phyloP scores from a whole-genome alignment of 2,797 vertebrate genomes.

The Ateles fusciceps region DNA sequence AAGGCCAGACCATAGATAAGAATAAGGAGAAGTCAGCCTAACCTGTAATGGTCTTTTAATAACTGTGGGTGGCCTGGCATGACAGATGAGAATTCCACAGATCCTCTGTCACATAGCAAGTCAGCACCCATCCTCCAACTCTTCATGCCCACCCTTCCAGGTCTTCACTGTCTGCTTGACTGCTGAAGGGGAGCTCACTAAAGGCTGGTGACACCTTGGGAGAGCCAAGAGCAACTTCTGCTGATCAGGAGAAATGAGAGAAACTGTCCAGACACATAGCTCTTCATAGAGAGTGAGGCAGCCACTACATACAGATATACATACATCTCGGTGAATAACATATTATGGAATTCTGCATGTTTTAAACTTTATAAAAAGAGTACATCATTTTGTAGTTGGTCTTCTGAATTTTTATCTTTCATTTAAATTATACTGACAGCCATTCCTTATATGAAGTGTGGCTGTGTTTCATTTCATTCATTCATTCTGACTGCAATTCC shows the following conservation, averaged over 20 bases:
- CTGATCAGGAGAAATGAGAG: background rate
- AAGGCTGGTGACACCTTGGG: background rate
- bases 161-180: background rate
- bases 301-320: accelerated
- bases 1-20: background rate
- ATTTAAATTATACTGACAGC: background rate
- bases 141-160: background rate
- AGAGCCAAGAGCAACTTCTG: background rate
- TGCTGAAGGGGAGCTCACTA: accelerated
- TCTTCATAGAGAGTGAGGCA: background rate
- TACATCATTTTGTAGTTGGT: background rate
- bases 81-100: background rate
- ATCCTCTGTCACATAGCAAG: background rate
- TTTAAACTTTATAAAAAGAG: background rate
- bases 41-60: background rate
- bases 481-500: background rate
- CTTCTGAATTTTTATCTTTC: background rate
- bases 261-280: accelerated
- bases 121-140: accelerated
- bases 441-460: background rate
- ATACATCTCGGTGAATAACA: background rate
- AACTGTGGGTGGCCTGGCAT: background rate
- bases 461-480: background rate
- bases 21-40: background rate
- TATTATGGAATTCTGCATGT: background rate